Evolutionary conservation across 2,888 invertebrate genomes (phyloP), one percentile per base, ranked within the genome.

Genomic region (Melikaiella ostensackeni): DNA sequence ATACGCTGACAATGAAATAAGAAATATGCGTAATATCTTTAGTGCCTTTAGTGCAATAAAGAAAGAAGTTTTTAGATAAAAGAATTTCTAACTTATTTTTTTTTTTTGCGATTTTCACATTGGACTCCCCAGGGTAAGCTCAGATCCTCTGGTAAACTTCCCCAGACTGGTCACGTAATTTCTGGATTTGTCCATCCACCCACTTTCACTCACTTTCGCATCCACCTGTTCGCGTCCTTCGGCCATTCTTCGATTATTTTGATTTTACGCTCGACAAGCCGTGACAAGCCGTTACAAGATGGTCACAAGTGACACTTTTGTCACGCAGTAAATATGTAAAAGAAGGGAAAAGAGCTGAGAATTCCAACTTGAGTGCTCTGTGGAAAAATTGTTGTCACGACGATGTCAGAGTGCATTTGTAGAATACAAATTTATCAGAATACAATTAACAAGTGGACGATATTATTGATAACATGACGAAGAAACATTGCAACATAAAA

Each of bases 381-480:
- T 24, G 16, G 38, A 24, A 64, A n/a, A 11, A 24, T 24, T 24
- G 13, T 19, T 66, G 16, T 2, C 9, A 46, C 19, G 5, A 46
- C 38, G n/a, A 70, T 70, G 70, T 70, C 46, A 50, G 13, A 70
- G 42, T 33, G 30, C 46, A 24, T 50, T 70, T 50, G 8, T 50
- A 30, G 30, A 16, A 30, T 30, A n/a, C 4, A 70, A 30, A 11
- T n/a, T 50, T 24, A 66, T 46, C 9, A 9, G 7, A 30, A 70
- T 4, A 70, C 19, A 50, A 46, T 70, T 16, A 66, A 46, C 21
- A 63, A 21, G 46, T 73, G 38, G 59, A 74, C 35, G 78, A 78
- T 66, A 83, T 77, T 63, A 70, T 78, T 81, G 81, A 81, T 83
- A 84, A 82, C 80, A 83, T 81, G 84, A 83, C 80, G 77, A 83